These are phyloP conservation scores for Aculops lycopersici DNA, from an alignment of 1,140 invertebrate species.

Conservation along the genomic window DNA sequence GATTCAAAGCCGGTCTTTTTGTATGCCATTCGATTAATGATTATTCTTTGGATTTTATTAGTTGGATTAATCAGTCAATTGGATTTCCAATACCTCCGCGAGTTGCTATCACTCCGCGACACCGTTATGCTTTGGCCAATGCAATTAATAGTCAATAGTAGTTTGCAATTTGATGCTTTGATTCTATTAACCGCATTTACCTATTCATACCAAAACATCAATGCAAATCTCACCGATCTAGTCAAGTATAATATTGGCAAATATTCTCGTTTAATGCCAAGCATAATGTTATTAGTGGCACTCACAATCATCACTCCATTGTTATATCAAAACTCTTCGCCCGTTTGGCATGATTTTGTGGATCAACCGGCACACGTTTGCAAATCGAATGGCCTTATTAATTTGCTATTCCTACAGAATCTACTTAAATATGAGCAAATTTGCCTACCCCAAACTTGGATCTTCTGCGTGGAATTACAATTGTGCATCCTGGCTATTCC, in stretches of 20 bases:
- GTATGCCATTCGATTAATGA: conserved; percentile 4
- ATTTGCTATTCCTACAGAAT: conserved; percentile 8
- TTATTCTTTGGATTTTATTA: conserved; percentile 7
- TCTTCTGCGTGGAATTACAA: conserved; percentile 10
- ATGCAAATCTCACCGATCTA: not conserved
- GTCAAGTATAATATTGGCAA: not conserved
- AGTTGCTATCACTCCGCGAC: conserved; percentile 1
- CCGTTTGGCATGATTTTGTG: conserved; percentile 7
- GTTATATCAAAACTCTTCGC: conserved; percentile 3
- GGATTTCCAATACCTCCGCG: conserved; percentile 9
- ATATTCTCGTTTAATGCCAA: conserved; percentile 5
- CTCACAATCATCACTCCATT: conserved; percentile 3
- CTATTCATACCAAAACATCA: conserved; percentile 2
- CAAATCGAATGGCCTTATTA: conserved; percentile 1
- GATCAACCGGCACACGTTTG: conserved; percentile 3
- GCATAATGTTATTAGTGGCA: conserved; percentile 1
- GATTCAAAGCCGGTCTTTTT: not conserved
- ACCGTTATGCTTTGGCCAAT: conserved; percentile 1
- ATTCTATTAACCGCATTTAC: conserved; percentile 7
- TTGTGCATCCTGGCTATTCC: conserved; percentile 6
- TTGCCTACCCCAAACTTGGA: conserved; percentile 11
- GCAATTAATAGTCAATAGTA: conserved; percentile 8
- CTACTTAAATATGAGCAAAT: not conserved
- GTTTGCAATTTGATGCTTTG: conserved; percentile 6
- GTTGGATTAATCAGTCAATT: conserved; percentile 5